These are phyloP conservation scores for Lota lota DNA, from an alignment of 2,113 vertebrate genomes.

Conservation along the genomic window DNA sequence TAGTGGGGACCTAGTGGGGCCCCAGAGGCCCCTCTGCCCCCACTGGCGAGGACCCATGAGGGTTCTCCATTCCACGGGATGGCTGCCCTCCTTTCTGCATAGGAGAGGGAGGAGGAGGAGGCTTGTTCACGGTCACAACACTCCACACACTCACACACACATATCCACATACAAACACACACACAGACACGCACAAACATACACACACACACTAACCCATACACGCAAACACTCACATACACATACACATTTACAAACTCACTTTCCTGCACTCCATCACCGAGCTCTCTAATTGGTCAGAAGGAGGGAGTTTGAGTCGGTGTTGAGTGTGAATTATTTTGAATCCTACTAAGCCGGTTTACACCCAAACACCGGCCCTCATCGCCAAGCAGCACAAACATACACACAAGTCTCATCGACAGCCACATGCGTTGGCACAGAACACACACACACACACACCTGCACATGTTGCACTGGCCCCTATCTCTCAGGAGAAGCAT, in stretches of 20 bases:
- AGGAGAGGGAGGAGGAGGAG: slow-evolving; percentile 48
- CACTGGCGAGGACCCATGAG: background rate
- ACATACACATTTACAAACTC: background rate
- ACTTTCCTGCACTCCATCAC: background rate
- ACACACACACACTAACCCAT: background rate
- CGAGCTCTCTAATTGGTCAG: slow-evolving; percentile 54
- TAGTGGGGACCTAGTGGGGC: slow-evolving; percentile 51
- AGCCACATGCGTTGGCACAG: background rate
- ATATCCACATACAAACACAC: background rate
- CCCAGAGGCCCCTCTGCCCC: slow-evolving; percentile 16
- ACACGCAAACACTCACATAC: background rate
- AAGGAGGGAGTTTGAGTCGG: slow-evolving; percentile 55
- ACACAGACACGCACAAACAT: background rate
- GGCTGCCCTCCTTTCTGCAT: background rate
- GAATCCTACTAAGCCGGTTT: slow-evolving; percentile 54
- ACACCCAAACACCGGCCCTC: slow-evolving; percentile 38
- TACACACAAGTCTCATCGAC: background rate
- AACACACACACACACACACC: background rate
- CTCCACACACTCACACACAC: slow-evolving; percentile 53
- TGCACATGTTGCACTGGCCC: background rate
- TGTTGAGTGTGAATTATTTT: slow-evolving; percentile 58
- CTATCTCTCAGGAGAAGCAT: background rate
- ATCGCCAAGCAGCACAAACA: slow-evolving; percentile 7
- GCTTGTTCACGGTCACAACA: slow-evolving; percentile 68
- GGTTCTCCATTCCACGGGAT: slow-evolving; percentile 47